Base-by-base conservation (phyloP, 2,797 vertebrate species). In the Lepilemur ruficaudatus region DNA sequence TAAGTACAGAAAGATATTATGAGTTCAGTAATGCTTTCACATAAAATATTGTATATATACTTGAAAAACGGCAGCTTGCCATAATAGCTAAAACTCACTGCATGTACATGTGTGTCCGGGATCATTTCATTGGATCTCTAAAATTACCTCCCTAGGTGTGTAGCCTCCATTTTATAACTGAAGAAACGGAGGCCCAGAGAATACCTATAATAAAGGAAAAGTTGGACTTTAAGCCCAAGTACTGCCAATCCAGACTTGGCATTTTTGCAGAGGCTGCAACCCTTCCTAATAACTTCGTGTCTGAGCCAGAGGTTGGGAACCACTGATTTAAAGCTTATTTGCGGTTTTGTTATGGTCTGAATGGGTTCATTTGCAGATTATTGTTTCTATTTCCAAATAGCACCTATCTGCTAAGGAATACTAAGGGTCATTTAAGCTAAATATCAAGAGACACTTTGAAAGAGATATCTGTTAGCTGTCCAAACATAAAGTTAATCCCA, bases 401-500 rank as follows among this genome's bases (percentile, higher is more conserved):
- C 46, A 15, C 7, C 57, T 38, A 59, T 55, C 63, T 80, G 14
- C 55, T 89, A 46, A 86, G 75, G 89, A 89, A 82, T 38, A 85
- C n/a, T 46, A 78, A 83, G 9, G 41, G 13, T 55, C 32, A 65
- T 90, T 85, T 55, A 65, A 95, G 30, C 75, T 65, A 94, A 85
- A 93, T 48, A n/a, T 78, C 38, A 90, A 80, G 72, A 87, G 38
- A 86, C 41, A 32, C 8, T 86, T 61, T 88, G 30, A 86, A 94
- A 90, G 72, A 92, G 59, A 55, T 83, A 55, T 83, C 25, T 79
- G 20, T 82, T 90, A 75, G 52, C 59, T 88, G 28, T 78, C 28
- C 9, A 89, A 72, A 79, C 76, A 67, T 50, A 57, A 96, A 95
- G 78, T 90, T 52, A 95, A 91, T 79, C 93, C 18, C 41, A 78